Evolutionary conservation across 2,113 vertebrate species (phyloP).

Genomic region (Stictonetta naevosa): DNA sequence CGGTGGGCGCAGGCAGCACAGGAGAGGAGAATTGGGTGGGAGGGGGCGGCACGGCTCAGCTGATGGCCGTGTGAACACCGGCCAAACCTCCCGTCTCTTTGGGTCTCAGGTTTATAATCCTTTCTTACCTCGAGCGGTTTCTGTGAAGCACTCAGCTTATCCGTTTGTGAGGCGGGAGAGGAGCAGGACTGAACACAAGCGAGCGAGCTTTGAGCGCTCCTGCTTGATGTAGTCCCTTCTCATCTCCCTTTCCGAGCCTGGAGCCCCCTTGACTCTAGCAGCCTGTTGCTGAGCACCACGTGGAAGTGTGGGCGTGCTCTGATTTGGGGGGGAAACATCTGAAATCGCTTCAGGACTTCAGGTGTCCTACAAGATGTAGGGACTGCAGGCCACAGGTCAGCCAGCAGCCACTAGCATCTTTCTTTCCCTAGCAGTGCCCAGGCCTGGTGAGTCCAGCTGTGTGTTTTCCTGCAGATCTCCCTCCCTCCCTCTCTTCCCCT

Average conservation of each 20-base stretch:
- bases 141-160: not conserved
- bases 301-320: not conserved
- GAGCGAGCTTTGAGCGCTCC: not conserved
- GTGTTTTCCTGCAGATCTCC: not conserved
- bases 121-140: not conserved
- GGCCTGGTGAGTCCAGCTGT: fast-evolving
- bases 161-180: not conserved
- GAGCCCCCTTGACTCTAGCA: not conserved
- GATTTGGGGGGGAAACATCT: fast-evolving
- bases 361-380: not conserved
- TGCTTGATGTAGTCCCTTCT: not conserved
- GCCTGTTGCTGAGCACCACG: not conserved
- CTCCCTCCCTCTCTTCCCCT: not conserved
- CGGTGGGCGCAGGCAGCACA: not conserved
- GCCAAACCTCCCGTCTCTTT: not conserved
- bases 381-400: not conserved
- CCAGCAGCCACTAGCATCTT: fast-evolving
- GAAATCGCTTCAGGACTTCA: not conserved
- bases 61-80: not conserved
- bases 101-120: not conserved
- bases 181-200: not conserved
- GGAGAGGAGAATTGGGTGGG: not conserved
- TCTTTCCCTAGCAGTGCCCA: fast-evolving
- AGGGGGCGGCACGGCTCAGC: not conserved
- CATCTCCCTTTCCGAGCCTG: fast-evolving